Conservation (phyloP, 2,113 vertebrate species). For the Corythornis madagascariensis region DNA sequence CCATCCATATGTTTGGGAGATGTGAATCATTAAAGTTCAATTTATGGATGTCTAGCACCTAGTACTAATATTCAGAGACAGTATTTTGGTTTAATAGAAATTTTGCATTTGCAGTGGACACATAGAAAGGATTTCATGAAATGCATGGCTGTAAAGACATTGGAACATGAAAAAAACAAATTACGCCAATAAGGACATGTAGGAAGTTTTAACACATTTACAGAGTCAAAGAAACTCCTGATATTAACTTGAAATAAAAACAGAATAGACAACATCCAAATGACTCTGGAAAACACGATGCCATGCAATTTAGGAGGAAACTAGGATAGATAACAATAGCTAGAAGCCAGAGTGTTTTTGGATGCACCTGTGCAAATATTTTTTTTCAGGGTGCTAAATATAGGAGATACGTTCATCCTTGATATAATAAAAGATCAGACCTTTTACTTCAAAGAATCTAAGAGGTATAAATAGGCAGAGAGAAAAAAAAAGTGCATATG, state of each 20-base stretch:
- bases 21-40: neutral
- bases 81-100: neutral
- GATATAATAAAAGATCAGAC: constrained; percentile 51
- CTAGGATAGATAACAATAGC: neutral
- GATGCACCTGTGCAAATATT: constrained; percentile 39
- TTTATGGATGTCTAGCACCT: neutral
- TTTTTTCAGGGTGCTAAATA: constrained; percentile 52
- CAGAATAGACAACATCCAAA: neutral
- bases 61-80: neutral
- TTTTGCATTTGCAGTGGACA: neutral
- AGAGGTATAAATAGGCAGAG: constrained; percentile 43
- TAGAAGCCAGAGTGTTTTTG: neutral
- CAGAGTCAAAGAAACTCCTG: neutral
- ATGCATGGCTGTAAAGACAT: neutral
- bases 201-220: neutral
- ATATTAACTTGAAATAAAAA: constrained; percentile 9
- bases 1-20: neutral
- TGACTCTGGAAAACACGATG: neutral
- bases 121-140: neutral
- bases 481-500: neutral
- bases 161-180: neutral
- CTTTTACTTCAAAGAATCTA: constrained; percentile 48
- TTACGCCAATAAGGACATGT: neutral
- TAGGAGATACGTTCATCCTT: constrained; percentile 11
- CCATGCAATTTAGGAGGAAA: neutral